These are phyloP conservation scores for Micromussa lordhowensis DNA, from an alignment of 92 coral and sea anemone species.

Conservation along the genomic window DNA sequence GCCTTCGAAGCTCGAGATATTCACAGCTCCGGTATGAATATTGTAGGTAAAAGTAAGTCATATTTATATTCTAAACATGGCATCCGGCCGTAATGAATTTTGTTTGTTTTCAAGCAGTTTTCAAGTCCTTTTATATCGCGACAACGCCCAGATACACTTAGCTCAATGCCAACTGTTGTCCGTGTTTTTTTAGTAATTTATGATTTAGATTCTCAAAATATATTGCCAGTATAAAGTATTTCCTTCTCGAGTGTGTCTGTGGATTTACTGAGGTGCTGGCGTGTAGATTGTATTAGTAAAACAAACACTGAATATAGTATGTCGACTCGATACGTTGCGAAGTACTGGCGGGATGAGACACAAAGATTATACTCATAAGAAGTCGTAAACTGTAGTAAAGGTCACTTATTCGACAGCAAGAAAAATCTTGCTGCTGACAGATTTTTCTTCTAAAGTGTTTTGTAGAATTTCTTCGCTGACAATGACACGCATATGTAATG, in stretches of 20 bases:
- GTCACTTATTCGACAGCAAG: background rate
- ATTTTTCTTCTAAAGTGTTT: background rate
- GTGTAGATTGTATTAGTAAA: conserved; percentile 6
- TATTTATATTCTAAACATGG: background rate
- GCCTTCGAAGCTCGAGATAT: background rate
- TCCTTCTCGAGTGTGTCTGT: background rate
- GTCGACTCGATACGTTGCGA: background rate
- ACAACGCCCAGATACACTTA: conserved; percentile 10
- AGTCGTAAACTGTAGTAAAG: background rate
- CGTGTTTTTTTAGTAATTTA: background rate
- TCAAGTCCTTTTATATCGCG: background rate
- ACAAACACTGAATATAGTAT: conserved; percentile 11
- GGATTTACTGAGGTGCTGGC: background rate
- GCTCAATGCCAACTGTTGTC: background rate
- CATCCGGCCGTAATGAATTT: background rate
- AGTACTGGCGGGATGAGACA: too few relatives aligned
- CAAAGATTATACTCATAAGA: background rate
- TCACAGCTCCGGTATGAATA: background rate
- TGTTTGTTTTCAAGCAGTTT: background rate
- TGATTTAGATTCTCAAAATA: background rate
- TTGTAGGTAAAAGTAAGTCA: conserved; percentile 1
- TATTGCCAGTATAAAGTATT: background rate
- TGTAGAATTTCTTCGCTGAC: background rate
- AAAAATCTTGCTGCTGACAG: background rate
- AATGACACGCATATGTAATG: background rate